Percentiles rank a stretch among this genome's conserved stretches.
Evolutionary conservation across 2,113 vertebrate species (phyloP).

Genomic region (Plecotus auritus): DNA sequence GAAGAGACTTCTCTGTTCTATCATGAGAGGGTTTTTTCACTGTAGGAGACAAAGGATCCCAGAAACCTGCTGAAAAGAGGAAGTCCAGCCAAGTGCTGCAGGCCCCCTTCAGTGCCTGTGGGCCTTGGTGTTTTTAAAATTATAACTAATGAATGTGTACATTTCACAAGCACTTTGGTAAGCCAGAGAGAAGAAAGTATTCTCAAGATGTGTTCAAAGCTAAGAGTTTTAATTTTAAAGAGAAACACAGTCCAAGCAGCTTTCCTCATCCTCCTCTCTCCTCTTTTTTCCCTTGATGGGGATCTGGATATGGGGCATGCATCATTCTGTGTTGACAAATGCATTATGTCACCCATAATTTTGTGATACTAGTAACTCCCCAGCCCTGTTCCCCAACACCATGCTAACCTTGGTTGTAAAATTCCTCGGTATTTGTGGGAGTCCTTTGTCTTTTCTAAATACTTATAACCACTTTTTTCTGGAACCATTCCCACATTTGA

Average conservation of each 20-base stretch:
- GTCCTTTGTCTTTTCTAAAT: neutral
- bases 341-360: neutral
- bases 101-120: neutral
- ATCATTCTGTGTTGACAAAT: constrained; percentile 10
- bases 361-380: neutral
- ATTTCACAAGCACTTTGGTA: constrained; percentile 40
- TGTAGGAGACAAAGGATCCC: neutral
- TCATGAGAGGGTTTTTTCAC: neutral
- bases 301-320: neutral
- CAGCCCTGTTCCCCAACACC: neutral
- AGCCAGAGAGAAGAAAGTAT: neutral
- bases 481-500: neutral
- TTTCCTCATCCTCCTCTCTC: neutral
- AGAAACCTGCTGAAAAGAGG: neutral
- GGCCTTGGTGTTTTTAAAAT: neutral
- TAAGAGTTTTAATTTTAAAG: constrained; percentile 11
- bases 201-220: constrained; percentile 34
- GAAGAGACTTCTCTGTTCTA: neutral
- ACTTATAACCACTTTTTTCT: neutral
- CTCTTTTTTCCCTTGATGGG: neutral
- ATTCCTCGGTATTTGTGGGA: neutral
- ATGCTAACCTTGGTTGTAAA: neutral
- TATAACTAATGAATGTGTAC: neutral
- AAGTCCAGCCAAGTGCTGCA: neutral
- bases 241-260: neutral